phyloP scores from a whole-genome alignment of 2,797 vertebrate species.

The Lacerta bilineata region DNA sequence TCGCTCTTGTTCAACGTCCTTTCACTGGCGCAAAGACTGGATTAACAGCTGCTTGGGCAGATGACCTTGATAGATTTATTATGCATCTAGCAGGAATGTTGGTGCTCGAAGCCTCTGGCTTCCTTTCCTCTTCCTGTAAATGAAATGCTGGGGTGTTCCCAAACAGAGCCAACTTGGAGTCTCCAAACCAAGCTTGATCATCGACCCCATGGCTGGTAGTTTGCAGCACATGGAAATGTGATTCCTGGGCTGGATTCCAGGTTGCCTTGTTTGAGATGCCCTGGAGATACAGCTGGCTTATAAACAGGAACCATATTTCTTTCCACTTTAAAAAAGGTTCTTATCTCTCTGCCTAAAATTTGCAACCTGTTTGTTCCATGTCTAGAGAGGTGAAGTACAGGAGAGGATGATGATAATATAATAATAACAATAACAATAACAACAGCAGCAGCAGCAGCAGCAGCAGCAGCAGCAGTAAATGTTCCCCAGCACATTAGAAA shows the following conservation, averaged over 20 bases:
- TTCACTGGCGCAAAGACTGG: constrained; percentile 22
- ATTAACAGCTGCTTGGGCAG: constrained; percentile 33
- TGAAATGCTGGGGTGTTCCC: constrained; percentile 56
- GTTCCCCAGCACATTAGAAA: not conserved
- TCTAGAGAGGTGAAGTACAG: not conserved
- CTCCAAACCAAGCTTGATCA: constrained; percentile 48
- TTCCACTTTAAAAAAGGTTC: not conserved
- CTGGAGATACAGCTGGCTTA: constrained; percentile 40
- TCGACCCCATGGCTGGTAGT: constrained; percentile 50
- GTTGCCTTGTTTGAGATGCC: constrained; percentile 32
- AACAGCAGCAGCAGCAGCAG: too few relatives aligned
- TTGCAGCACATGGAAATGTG: not conserved
- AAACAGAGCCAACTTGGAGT: constrained; percentile 43
- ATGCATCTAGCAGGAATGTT: constrained; percentile 40
- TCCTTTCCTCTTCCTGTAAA: constrained; percentile 61
- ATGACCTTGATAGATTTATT: constrained; percentile 56
- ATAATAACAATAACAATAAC: too few relatives aligned
- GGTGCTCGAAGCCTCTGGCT: constrained; percentile 55
- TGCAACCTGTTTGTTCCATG: not conserved
- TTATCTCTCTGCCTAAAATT: not conserved
- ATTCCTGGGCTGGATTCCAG: constrained; percentile 50
- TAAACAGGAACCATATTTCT: constrained; percentile 53
- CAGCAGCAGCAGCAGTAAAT: not conserved
- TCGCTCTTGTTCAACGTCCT: constrained; percentile 29
- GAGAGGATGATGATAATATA: too few relatives aligned